These are phyloP conservation scores for Amphiprion percula DNA, from an alignment of 2,113 vertebrate genomes.

Conservation along the genomic window DNA sequence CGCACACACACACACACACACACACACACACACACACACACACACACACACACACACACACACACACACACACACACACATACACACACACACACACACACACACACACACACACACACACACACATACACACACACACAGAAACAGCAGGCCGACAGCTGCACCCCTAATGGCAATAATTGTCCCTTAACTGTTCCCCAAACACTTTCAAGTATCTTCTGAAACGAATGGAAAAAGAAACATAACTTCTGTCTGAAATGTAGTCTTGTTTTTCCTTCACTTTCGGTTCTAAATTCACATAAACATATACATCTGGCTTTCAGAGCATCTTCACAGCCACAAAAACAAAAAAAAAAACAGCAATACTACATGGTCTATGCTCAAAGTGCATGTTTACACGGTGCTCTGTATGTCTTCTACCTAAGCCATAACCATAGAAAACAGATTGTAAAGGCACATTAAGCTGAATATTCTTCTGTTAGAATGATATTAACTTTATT, in stretches of 20 bases:
- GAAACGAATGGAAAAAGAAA: constrained; percentile 31
- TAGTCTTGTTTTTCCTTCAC: constrained; percentile 22
- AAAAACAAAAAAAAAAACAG: constrained; percentile 11
- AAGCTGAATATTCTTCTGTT: constrained; percentile 54
- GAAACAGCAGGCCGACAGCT: constrained; percentile 24
- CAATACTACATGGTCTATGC: constrained; percentile 64
- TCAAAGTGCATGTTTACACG: constrained; percentile 49
- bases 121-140: constrained; percentile 21
- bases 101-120: constrained; percentile 33
- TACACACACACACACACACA: background rate
- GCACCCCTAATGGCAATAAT: constrained; percentile 47
- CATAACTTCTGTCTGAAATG: constrained; percentile 24
- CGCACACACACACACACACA: too few species aligned
- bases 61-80: too few species aligned
- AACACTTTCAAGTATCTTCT: constrained; percentile 71
- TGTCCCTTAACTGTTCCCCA: constrained; percentile 47
- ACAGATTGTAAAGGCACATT: constrained; percentile 70
- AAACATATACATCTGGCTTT: constrained; percentile 14
- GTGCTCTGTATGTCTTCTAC: constrained; percentile 26
- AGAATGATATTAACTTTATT: constrained; percentile 36
- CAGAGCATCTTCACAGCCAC: constrained; percentile 54
- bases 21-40: too few species aligned
- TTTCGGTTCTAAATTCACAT: constrained; percentile 9
- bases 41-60: too few species aligned
- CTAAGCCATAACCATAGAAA: constrained; percentile 45